Base-by-base conservation (phyloP, 2,888 invertebrate species). In the Heliothis peltigera region DNA sequence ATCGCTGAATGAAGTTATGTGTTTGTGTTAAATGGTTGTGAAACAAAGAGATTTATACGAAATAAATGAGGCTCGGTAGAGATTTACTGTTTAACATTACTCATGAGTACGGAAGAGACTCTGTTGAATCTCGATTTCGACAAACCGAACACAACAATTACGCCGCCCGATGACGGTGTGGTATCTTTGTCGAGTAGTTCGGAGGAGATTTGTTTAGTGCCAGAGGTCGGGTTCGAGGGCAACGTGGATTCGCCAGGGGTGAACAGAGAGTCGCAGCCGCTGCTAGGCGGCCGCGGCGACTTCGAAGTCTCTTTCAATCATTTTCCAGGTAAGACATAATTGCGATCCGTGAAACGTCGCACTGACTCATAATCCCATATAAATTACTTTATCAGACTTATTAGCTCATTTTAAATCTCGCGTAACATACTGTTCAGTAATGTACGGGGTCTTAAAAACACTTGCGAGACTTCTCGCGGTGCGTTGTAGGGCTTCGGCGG, bases 201-300 rank as follows among this genome's bases (percentile, higher is more conserved):
- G 67, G 96, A 97, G 91, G 97, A 97, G 91, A 96, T 97, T 90
- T 96, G 96, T 91, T 95, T 97, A 90, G 96, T 98, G 84, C 98
- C 98, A 80, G 98, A 98, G 93, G 97, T 98, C 82, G 96, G 96
- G 79, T 98, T 98, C 92, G 97, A 97, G 93, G 96, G 97, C 93
- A 96, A 96, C 95, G 97, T 97, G 97, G 98, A 98, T 96, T 97
- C 97, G 57, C 96, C 97, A 89, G 97, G 97, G 75, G 96, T 97
- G 73, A 98, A 97, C 94, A 96, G 98, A 88, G 99, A 99, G 96
- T 98, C 98, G 94, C 98, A 99, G 95, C 99, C 99, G 90, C 97
- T 99, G 79, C 96, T 99, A 58, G 98, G 98, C 93, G 97, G 97
- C 95, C 96, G 96, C 90, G 96, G 96, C 90, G 97, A 97, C 86